Evolutionary conservation across 2,888 invertebrate species (phyloP), one percentile per base, ranked within the genome.

Genomic region (Ecliptopera silaceata): DNA sequence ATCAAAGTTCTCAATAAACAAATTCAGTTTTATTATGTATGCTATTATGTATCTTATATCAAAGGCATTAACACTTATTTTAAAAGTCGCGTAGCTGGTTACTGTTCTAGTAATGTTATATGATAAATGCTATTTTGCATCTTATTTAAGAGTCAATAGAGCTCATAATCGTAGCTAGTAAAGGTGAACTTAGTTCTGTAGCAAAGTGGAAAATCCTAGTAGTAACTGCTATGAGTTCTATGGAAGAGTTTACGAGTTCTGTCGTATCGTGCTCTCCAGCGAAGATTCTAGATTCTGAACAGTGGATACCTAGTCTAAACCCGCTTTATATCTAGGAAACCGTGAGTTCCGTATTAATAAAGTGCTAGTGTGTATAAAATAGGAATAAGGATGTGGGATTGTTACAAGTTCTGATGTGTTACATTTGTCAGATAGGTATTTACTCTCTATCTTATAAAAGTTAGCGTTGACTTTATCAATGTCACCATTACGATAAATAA

Each of bases 211-310:
- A 42, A 3, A n/a, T 4, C 15, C 22, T 4, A n/a, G 17, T 47
- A 36, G 36, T 29, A 29, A 18, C n/a, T 52, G 26, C 22, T 44
- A 43, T 34, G 38, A 13, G 22, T 12, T 44, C 57, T 48, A 26
- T 52, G 57, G 53, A 41, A 32, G 44, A 82, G 84, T 88, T 88
- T 88, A 88, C 88, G 88, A 87, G 79, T 84, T 77, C 78, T 80
- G 88, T 83, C 76, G 83, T 86, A 86, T 87, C 87, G 78, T 79
- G 77, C 80, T 79, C 83, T 79, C 75, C 70, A 77, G 80, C 79
- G 82, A 82, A 84, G 84, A 86, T 87, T 86, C 82, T 80, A 83
- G 85, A 85, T 83, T 82, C 85, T 76, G 79, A 84, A 80, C 79
- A 77, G 71, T 80, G 75, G 72, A 79, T 80, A 80, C 80, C 71